Conservation (phyloP, 2,888 invertebrate species). For the Oscheius onirici region DNA sequence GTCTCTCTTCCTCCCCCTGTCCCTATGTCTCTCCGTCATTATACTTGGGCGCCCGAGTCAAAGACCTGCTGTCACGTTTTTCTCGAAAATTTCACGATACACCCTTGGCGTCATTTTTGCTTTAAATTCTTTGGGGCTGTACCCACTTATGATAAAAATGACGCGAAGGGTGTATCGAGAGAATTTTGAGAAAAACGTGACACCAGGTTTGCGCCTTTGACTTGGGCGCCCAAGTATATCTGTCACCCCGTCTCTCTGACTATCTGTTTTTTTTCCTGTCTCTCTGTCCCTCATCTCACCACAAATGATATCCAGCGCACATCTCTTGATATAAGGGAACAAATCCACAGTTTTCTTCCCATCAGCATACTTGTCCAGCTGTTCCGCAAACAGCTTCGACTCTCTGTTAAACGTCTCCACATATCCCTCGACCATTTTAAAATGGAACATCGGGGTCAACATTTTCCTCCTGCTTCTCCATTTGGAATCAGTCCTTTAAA, state of each 20-base stretch:
- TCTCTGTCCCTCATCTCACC: conserved; percentile 43
- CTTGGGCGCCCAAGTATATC: no score
- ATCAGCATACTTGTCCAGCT: conserved; percentile 67
- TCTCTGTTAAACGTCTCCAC: conserved; percentile 48
- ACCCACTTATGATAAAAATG: no score
- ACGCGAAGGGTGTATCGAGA: no score
- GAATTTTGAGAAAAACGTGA: no score
- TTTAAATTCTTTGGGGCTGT: no score
- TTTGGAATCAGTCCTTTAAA: conserved; percentile 73
- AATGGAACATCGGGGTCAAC: conserved; percentile 76
- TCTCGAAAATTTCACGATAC: no score
- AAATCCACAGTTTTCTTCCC: conserved; percentile 72
- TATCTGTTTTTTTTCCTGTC: not conserved
- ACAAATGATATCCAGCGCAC: conserved; percentile 74
- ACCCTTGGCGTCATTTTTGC: no score
- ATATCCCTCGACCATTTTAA: conserved; percentile 74
- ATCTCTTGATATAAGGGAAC: conserved; percentile 74
- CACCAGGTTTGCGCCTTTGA: no score
- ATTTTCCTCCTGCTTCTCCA: conserved; percentile 74
- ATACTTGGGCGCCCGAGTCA: no score
- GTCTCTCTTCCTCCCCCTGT: not conserved
- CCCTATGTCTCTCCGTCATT: no score
- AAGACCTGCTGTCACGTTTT: no score
- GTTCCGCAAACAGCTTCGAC: conserved; percentile 65
- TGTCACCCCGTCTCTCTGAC: no score